Percentiles rank a stretch among this genome's conserved stretches.
phyloP scores from a whole-genome alignment of 2,888 invertebrate genomes.

The Cerastis rubricosa region DNA sequence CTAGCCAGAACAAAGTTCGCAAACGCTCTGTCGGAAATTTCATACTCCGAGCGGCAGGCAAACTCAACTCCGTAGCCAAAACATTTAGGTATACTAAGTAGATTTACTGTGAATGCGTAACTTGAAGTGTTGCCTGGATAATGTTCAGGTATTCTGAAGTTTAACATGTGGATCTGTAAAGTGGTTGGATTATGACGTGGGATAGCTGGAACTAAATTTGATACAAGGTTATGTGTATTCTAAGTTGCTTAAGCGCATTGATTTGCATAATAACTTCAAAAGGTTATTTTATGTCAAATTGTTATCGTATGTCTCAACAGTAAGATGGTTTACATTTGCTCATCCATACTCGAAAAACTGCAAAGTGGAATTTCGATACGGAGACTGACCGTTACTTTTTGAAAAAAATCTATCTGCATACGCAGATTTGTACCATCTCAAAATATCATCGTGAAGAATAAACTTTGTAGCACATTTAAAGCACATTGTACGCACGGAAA shows the following conservation, averaged over 20 bases:
- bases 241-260: not conserved
- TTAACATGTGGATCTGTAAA: conserved; percentile 27
- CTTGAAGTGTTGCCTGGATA: conserved; percentile 45
- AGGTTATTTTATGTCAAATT: not conserved
- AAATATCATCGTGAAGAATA: not conserved
- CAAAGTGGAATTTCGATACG: not conserved
- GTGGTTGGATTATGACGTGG: not conserved
- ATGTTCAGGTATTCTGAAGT: conserved; percentile 45
- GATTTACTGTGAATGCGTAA: conserved; percentile 67
- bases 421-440: not conserved
- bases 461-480: not conserved
- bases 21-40: conserved; percentile 83
- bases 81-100: conserved; percentile 74
- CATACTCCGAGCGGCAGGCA: conserved; percentile 75
- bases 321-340: not conserved
- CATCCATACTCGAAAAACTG: not conserved
- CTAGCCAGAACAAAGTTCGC: conserved; percentile 78
- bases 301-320: not conserved
- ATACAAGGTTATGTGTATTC: not conserved
- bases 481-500: not conserved
- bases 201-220: conserved; percentile 10
- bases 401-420: not conserved
- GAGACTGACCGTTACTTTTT: not conserved
- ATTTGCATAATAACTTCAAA: conserved; percentile 4
- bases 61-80: conserved; percentile 72